Evolutionary conservation across 2,797 vertebrate genomes (phyloP).

Genomic region (Clamator glandarius): DNA sequence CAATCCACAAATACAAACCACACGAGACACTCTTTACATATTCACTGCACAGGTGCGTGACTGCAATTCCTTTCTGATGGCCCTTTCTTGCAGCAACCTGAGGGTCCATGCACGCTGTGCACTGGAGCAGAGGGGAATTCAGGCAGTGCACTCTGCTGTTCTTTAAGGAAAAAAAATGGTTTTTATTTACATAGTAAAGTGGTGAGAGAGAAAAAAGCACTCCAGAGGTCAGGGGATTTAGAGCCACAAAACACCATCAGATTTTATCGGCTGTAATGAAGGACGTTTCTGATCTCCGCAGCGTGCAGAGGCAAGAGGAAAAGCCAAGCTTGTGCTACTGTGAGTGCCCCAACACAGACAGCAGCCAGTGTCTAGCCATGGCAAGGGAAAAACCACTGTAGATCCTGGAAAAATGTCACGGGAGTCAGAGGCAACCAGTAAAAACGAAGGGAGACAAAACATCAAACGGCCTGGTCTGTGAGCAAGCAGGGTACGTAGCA

Average conservation of each 20-base stretch:
- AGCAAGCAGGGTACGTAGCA: not conserved
- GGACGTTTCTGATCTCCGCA: not conserved
- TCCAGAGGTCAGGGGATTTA: not conserved
- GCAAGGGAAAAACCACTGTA: not conserved
- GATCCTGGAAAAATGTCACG: not conserved
- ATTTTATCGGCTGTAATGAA: not conserved
- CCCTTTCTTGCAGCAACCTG: not conserved
- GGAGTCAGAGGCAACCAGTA: not conserved
- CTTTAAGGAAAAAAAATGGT: not conserved
- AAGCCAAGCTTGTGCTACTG: not conserved
- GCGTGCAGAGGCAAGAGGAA: not conserved
- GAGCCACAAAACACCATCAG: not conserved
- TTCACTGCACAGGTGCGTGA: conserved; percentile 10
- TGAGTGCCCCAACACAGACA: not conserved
- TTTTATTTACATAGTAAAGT: not conserved
- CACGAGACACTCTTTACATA: not conserved
- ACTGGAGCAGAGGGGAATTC: not conserved
- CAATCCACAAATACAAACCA: conserved; percentile 38
- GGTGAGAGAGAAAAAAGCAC: not conserved
- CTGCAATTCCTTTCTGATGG: not conserved
- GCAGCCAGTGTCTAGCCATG: not conserved
- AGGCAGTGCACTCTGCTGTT: not conserved
- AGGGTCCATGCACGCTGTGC: not conserved
- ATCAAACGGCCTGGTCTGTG: not conserved
- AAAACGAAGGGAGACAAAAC: not conserved